phyloP scores from a whole-genome alignment of 2,888 invertebrate species.

The Rotaria sp. region DNA sequence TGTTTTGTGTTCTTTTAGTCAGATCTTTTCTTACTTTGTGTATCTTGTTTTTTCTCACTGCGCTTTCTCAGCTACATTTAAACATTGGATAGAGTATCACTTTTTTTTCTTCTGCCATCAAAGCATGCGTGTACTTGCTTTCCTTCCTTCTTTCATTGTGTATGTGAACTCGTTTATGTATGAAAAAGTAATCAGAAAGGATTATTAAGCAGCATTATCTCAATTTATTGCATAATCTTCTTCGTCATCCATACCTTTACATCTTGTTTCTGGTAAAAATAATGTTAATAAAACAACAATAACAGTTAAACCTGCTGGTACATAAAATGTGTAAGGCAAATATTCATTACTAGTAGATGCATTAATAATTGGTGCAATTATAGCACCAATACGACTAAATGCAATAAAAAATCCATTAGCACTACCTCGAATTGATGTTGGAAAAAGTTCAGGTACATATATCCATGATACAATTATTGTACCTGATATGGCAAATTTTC shows the following conservation, averaged over 20 bases:
- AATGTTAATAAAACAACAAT: not conserved
- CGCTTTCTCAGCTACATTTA: too few relatives aligned
- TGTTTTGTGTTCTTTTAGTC: constrained; percentile 10
- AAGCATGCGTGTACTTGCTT: too few relatives aligned
- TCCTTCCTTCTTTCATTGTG: too few relatives aligned
- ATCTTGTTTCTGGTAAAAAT: not conserved
- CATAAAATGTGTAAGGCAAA: not conserved
- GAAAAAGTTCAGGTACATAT: not conserved
- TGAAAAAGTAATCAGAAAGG: not conserved
- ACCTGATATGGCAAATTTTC: not conserved
- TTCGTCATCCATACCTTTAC: not conserved
- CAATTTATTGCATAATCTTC: not conserved
- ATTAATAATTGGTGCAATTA: not conserved
- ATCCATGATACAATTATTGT: not conserved
- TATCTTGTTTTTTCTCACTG: not conserved
- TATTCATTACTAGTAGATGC: not conserved
- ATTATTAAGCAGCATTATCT: not conserved
- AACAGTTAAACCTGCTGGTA: not conserved
- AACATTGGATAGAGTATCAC: too few relatives aligned
- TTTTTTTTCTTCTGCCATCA: too few relatives aligned
- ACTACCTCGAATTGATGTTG: not conserved
- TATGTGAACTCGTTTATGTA: not conserved
- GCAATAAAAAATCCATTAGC: not conserved
- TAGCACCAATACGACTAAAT: not conserved
- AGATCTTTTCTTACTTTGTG: not conserved